A percentile compares a stretch with the other conserved stretches of the same genome.
Conservation (phyloP, 2,113 vertebrate genomes). For the Pavo muticus region DNA sequence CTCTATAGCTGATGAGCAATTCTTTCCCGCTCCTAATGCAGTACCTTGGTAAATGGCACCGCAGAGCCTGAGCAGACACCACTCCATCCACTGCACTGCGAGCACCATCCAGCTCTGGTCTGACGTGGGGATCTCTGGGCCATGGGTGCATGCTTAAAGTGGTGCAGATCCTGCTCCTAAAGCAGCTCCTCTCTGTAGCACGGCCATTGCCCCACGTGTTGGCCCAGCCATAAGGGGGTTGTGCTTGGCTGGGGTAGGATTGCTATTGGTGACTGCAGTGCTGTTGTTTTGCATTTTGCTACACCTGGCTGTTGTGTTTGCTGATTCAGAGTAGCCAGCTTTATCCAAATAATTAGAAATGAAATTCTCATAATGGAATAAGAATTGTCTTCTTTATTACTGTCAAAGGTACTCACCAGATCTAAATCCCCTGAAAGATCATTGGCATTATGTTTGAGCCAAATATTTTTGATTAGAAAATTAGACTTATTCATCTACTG, state of each 20-base stretch:
- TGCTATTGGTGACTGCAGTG: neutral
- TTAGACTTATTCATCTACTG: neutral
- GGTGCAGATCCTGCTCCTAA: neutral
- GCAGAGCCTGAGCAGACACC: neutral
- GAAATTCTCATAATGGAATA: neutral
- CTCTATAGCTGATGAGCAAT: neutral
- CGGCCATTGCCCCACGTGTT: neutral
- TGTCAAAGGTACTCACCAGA: neutral
- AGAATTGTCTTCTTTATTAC: slow-evolving; percentile 2
- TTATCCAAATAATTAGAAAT: neutral
- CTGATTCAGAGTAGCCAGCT: neutral
- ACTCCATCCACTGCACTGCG: neutral
- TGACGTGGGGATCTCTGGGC: neutral
- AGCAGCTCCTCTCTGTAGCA: neutral
- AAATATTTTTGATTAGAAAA: slow-evolving; percentile 37
- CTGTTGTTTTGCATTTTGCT: neutral
- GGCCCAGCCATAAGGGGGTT: fast-evolving
- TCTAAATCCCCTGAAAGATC: neutral
- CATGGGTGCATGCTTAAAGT: fast-evolving
- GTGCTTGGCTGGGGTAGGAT: neutral
- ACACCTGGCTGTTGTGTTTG: neutral
- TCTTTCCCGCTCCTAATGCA: neutral
- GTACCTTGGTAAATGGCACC: neutral
- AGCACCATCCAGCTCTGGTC: neutral
- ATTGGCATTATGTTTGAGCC: slow-evolving; percentile 13